These are phyloP conservation scores for Crambe crambe DNA, from an alignment of 37 sponge, comb jelly and placozoan genomes.

Conservation along the genomic window DNA sequence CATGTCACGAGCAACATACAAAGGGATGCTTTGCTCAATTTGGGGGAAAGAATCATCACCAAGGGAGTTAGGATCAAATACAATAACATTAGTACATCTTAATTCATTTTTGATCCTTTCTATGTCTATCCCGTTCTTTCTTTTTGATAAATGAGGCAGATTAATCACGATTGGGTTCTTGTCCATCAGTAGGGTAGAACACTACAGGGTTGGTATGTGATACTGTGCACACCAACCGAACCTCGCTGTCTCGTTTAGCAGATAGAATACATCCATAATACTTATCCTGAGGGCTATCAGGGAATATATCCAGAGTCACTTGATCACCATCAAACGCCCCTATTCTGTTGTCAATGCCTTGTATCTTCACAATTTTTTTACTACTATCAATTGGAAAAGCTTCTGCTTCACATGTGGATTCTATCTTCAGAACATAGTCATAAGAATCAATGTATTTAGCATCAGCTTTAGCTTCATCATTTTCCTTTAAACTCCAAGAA, in stretches of 20 bases:
- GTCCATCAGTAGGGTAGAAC: conserved; percentile 54
- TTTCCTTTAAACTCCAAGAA: no score
- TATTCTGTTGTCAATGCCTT: conserved; percentile 50
- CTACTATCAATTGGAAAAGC: conserved; percentile 56
- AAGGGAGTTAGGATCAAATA: conserved; percentile 13
- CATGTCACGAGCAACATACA: conserved; percentile 41
- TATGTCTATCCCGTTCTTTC: neutral
- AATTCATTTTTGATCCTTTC: conserved; percentile 1
- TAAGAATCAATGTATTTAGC: conserved; percentile 5
- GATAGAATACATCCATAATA: conserved; percentile 49
- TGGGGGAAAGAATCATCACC: conserved; percentile 17
- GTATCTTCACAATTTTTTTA: conserved; percentile 20
- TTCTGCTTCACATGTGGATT: conserved; percentile 17
- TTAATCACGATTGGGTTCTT: conserved; percentile 59
- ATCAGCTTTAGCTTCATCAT: no score
- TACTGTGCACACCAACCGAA: conserved; percentile 51
- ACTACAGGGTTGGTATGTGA: conserved; percentile 30
- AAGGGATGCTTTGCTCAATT: conserved; percentile 53
- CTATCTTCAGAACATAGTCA: conserved; percentile 17
- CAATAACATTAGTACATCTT: conserved; percentile 34
- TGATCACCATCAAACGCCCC: conserved; percentile 68
- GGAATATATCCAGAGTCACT: conserved; percentile 45
- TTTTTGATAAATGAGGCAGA: conserved; percentile 58
- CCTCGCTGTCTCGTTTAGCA: conserved; percentile 13
- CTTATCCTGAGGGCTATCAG: neutral